phyloP scores from a whole-genome alignment of 1,140 invertebrate species.

The Drosophila cardini region DNA sequence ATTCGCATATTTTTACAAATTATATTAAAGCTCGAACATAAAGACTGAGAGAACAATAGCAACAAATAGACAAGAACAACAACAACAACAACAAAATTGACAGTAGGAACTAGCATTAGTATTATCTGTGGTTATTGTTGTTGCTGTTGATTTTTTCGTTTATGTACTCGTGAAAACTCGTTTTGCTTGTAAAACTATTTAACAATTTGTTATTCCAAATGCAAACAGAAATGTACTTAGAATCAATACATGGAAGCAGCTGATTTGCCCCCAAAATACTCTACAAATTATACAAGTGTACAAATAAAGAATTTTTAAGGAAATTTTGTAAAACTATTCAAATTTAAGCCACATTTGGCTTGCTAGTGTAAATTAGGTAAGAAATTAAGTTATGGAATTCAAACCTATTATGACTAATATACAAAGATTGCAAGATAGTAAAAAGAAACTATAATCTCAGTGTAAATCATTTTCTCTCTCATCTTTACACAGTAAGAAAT shows the following conservation, averaged over 20 bases:
- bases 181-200: slow-evolving; percentile 76
- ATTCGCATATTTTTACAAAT: slow-evolving; percentile 82
- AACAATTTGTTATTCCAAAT: slow-evolving; percentile 66
- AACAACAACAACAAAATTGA: slow-evolving; percentile 43
- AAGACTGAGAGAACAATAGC: slow-evolving; percentile 37
- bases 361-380: too few species aligned
- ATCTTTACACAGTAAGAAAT: background rate
- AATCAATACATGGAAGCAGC: background rate
- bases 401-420: slow-evolving; percentile 15
- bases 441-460: slow-evolving; percentile 12
- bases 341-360: background rate
- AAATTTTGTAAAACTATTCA: background rate
- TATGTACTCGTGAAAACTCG: slow-evolving; percentile 70
- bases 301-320: background rate
- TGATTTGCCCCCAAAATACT: background rate
- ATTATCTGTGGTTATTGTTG: too few species aligned
- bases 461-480: slow-evolving; percentile 7
- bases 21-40: slow-evolving; percentile 71
- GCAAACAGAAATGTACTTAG: slow-evolving; percentile 28
- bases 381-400: too few species aligned
- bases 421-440: background rate
- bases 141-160: slow-evolving; percentile 49
- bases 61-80: slow-evolving; percentile 10
- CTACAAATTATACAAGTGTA: background rate
- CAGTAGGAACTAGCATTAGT: slow-evolving; percentile 16